Base-by-base conservation (phyloP, 1,140 invertebrate species). In the Penaeus indicus region DNA sequence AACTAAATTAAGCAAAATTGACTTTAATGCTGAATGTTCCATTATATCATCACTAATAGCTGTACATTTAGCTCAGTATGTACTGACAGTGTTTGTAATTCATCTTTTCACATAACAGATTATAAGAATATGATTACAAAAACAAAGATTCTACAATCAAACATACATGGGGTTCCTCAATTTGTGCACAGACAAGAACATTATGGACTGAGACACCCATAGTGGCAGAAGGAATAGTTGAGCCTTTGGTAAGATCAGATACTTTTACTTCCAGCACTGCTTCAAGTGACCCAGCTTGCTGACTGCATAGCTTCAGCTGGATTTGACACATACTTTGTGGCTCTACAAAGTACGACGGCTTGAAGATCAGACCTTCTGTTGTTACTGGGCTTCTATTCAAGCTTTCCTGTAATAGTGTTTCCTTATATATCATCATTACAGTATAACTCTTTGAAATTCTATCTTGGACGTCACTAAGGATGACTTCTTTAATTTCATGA, bases 131-230 rank as follows among this genome's bases (percentile, higher is more conserved):
- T 16, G 5, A 18, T 62, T 82, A 27, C 60, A 82, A 32, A 32
- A 47, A 19, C 80, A 82, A 63, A 27, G n/a, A 63, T 60, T 38
- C 5, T 8, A 81, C 54, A 16, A 22, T n/a, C 5, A 77, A 18
- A 63, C 85, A 69, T 25, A 88, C 87, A 62, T 84, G 62, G 38
- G 87, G 87, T 38, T 84, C 75, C 47, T 27, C 61, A 63, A 88
- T 88, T 18, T 72, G 72, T 21, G 87, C 87, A 84, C 21, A 42
- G 1, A 88, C 69, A 32, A 63, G 63, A 77, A 88, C 47, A 42
- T 81, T 88, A 32, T 84, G 87, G 47, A 54, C 19, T 11, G 81
- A 86, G 77, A 84, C 64, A 42, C 69, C 54, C 54, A 54, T 62
- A 22, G 21, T 38, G 47, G 82, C 25, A 21, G 61, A 61, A 13